Percentiles rank a stretch among this genome's conserved stretches.
Conservation (phyloP, 2,797 vertebrate species). For the Florisuga fusca region DNA sequence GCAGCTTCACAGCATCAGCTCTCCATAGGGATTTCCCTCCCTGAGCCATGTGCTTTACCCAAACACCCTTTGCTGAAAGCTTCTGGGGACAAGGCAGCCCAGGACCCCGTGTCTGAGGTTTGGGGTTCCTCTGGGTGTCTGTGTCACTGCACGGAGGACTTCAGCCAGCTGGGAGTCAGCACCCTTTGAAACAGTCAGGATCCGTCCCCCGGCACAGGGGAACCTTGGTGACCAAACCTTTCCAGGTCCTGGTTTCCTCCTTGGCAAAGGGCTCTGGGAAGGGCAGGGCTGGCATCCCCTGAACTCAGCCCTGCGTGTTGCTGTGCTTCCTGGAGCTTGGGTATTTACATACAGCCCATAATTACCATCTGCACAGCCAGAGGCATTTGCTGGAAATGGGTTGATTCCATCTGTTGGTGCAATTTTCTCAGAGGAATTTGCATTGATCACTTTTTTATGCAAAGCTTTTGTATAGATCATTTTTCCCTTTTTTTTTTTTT, state of each 20-base stretch:
- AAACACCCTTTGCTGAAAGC: accelerated
- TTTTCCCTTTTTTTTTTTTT: constrained; percentile 1
- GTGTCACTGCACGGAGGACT: accelerated
- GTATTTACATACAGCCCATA: constrained; percentile 85
- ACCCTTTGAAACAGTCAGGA: accelerated
- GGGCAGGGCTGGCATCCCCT: constrained; percentile 11
- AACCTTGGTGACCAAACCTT: not conserved
- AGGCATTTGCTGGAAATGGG: constrained; percentile 84
- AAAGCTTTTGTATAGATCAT: constrained; percentile 82
- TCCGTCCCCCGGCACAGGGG: accelerated
- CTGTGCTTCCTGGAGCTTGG: constrained; percentile 76
- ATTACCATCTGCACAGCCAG: constrained; percentile 88
- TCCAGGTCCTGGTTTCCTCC: not conserved
- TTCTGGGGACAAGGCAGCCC: no score
- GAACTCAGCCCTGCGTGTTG: constrained; percentile 29
- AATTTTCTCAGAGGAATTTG: constrained; percentile 85
- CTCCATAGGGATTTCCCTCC: not conserved
- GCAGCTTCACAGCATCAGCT: accelerated
- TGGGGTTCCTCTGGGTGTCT: not conserved
- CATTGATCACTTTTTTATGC: constrained; percentile 87
- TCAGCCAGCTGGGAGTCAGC: not conserved
- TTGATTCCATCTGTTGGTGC: constrained; percentile 86
- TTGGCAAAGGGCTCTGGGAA: not conserved
- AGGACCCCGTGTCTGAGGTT: accelerated
- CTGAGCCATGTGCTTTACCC: not conserved